Base-by-base conservation (phyloP, 2,888 invertebrate genomes). In the Cosmorhoe ocellata region DNA sequence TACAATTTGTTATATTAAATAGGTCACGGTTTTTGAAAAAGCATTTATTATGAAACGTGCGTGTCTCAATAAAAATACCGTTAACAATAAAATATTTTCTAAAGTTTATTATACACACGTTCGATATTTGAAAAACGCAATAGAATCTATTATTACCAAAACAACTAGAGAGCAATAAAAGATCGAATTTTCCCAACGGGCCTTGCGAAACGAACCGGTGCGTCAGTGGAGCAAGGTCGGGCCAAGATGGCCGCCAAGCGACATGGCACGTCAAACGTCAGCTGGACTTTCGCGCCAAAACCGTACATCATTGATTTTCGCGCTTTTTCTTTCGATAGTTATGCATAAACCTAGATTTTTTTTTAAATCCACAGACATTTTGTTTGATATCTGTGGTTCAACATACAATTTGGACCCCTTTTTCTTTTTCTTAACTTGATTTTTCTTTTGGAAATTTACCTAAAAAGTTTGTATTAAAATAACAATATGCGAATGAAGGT, bases 221-320 rank as follows among this genome's bases (percentile, higher is more conserved):
- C 61, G 67, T 83, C 83, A 75, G 78, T 88, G 70, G 89, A 89
- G 88, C 89, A 89, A 90, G 89, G 89, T 87, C 80, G 69, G 37
- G 42, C 59, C 66, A 79, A 81, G 66, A 79, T 83, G 83, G 83
- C 81, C 79, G 86, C 73, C 82, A 77, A 71, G 64, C 62, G 73
- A 27, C 65, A 79, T 81, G 80, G 77, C 72, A 72, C 72, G 44
- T 70, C 79, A 78, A 84, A 85, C 83, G 86, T 82, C 83, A 80
- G 53, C 47, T 57, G 73, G 67, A 69, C 75, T 80, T 84, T 83
- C 79, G 84, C 81, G 80, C 79, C 76, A 80, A 76, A 77, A 74
- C 67, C 60, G 62, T 63, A 66, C 56, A 60, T 66, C 63, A 74
- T 69, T 66, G 66, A 64, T 74, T 74, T 72, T 71, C 69, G 66